A percentile compares a stretch with the other conserved stretches of the same genome.
Conservation (phyloP, 2,797 vertebrate genomes). For the Scyliorhinus canicula region DNA sequence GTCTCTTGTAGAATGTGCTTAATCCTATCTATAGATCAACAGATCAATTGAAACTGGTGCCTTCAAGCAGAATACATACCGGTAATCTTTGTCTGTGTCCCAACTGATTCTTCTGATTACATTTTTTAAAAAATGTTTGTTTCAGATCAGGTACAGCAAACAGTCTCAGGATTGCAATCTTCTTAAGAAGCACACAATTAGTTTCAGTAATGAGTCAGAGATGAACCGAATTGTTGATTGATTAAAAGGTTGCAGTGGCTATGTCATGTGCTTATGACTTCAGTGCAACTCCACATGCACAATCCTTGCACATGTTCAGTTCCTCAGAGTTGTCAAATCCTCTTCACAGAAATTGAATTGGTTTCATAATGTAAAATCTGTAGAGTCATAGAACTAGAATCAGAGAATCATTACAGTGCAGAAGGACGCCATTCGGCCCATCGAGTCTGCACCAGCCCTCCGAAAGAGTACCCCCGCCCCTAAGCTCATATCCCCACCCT, state of each 20-base stretch:
- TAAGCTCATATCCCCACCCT: no score
- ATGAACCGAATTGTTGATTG: background rate
- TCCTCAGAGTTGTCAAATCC: background rate
- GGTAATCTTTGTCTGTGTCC: background rate
- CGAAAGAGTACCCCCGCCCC: no score
- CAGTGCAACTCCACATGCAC: background rate
- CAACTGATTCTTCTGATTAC: background rate
- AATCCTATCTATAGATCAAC: background rate
- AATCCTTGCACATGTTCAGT: background rate
- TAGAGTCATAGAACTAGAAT: no score
- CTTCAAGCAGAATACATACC: background rate
- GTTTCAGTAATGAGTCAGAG: background rate
- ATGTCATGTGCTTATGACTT: background rate
- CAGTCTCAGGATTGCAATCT: constrained; percentile 3
- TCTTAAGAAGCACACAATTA: constrained; percentile 17
- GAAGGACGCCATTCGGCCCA: no score
- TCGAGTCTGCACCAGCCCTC: no score
- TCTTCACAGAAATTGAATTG: background rate
- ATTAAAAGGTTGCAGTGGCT: background rate
- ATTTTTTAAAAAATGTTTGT: background rate
- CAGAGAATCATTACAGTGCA: no score
- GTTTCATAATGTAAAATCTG: background rate
- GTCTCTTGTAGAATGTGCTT: background rate
- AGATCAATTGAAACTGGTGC: background rate
- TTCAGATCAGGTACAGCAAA: background rate